phyloP scores from a whole-genome alignment of 1,140 invertebrate genomes.

The Hypothenemus hampei region DNA sequence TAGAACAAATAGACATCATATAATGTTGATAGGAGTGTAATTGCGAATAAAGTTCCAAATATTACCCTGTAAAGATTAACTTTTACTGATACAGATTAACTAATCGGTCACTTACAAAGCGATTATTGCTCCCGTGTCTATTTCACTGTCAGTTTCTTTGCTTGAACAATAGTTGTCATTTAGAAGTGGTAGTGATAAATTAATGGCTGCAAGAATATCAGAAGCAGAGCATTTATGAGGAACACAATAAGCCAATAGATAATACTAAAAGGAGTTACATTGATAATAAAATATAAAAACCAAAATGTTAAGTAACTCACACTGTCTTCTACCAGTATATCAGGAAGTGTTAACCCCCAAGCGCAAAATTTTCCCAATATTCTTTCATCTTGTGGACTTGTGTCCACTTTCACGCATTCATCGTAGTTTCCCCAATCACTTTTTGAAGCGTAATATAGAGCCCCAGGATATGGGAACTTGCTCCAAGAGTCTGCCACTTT shows the following conservation, averaged over 20 bases:
- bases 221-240: slow-evolving; percentile 17
- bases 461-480: slow-evolving; percentile 28
- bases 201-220: background rate
- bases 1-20: slow-evolving; percentile 26
- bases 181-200: slow-evolving; percentile 1
- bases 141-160: slow-evolving; percentile 8
- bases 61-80: slow-evolving; percentile 18
- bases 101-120: slow-evolving; percentile 18
- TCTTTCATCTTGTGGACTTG: background rate
- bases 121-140: slow-evolving; percentile 16
- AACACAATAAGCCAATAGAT: slow-evolving; percentile 12
- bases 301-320: background rate
- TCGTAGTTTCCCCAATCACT: slow-evolving; percentile 28
- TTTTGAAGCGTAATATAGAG: slow-evolving; percentile 10
- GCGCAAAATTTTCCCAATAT: slow-evolving; percentile 27
- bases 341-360: background rate
- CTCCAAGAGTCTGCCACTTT: slow-evolving; percentile 29
- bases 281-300: background rate
- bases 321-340: background rate
- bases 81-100: no score
- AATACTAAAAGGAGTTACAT: slow-evolving; percentile 7
- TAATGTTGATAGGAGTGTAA: slow-evolving; percentile 14
- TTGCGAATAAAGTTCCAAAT: background rate
- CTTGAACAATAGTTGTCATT: slow-evolving; percentile 9
- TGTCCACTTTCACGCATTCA: slow-evolving; percentile 24